A percentile compares a stretch with the other conserved stretches of the same genome.
Conservation (phyloP, 2,888 invertebrate genomes). For the Chorisops tibialis region DNA sequence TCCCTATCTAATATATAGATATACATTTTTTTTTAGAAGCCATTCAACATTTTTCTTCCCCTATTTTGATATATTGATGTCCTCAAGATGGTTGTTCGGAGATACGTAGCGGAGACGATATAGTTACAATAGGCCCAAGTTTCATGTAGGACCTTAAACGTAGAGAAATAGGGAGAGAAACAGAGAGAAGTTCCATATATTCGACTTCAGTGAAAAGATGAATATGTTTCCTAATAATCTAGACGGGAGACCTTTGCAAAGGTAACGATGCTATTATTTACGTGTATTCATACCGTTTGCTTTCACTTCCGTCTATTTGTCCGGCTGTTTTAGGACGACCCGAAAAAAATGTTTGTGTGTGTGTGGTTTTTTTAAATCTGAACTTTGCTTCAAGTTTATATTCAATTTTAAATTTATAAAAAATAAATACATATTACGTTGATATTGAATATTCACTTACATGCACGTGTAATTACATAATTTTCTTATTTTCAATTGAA, state of each 20-base stretch:
- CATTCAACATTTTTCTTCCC: constrained; percentile 5
- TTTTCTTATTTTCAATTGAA: too few species aligned
- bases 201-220: constrained; percentile 2
- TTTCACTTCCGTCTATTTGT: too few species aligned
- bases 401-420: too few species aligned
- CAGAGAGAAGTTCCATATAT: constrained; percentile 3
- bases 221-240: constrained; percentile 20
- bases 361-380: too few species aligned
- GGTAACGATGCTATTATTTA: constrained; percentile 14
- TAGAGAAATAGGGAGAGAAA: background rate
- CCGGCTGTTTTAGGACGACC: too few species aligned
- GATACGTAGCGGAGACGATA: background rate
- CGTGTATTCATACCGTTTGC: too few species aligned
- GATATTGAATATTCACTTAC: too few species aligned
- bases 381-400: too few species aligned
- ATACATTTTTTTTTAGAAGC: constrained; percentile 16
- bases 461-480: too few species aligned
- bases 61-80: too few species aligned
- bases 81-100: background rate
- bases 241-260: background rate
- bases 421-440: too few species aligned
- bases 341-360: too few species aligned
- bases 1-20: constrained; percentile 4
- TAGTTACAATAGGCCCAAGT: background rate
- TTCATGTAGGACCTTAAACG: background rate